phyloP scores from a whole-genome alignment of 2,888 invertebrate species.

The Meiosimyza decipiens region DNA sequence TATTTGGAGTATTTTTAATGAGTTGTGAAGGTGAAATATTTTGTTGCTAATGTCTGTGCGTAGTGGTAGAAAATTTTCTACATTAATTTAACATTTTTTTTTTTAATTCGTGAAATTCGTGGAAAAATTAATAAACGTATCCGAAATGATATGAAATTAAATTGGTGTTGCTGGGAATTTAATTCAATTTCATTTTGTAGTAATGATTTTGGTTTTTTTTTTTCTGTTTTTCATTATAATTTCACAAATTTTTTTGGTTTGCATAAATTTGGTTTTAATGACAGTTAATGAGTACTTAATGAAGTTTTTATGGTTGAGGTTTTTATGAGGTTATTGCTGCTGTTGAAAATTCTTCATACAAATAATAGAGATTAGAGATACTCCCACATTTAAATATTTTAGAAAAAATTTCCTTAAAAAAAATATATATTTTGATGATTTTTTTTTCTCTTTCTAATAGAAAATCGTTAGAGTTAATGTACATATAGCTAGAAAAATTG shows the following conservation, averaged over 20 bases:
- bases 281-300: slow-evolving; percentile 6
- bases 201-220: slow-evolving; percentile 11
- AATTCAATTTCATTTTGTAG: slow-evolving; percentile 9
- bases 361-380: no score
- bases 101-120: slow-evolving; percentile 21
- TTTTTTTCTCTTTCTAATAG: no score
- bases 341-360: no score
- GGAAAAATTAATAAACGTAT: slow-evolving; percentile 36
- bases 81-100: slow-evolving; percentile 22
- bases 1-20: slow-evolving; percentile 46
- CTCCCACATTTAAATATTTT: no score
- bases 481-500: no score
- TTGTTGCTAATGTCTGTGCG: background rate
- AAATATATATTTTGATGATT: no score
- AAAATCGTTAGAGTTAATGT: no score
- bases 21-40: slow-evolving; percentile 37
- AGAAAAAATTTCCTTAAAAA: no score
- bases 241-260: background rate
- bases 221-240: background rate
- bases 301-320: background rate
- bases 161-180: slow-evolving; percentile 5
- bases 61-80: background rate
- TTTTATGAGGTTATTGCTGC: background rate
- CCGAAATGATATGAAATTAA: slow-evolving; percentile 8
- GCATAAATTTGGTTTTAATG: background rate